Conservation (phyloP, 1,140 invertebrate species). For the Telenomus remus region DNA sequence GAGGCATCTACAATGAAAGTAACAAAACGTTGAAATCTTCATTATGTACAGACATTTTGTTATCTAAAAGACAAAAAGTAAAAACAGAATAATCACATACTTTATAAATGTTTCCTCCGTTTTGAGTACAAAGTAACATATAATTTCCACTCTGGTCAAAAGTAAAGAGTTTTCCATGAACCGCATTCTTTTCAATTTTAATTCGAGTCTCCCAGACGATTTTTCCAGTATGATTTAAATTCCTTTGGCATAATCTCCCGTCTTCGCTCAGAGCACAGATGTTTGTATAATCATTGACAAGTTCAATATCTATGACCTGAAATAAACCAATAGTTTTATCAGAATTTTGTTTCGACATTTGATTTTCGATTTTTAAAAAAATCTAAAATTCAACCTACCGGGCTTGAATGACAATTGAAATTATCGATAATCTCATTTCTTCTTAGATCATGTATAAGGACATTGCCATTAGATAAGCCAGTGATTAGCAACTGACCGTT, state of each 20-base stretch:
- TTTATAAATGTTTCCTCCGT: constrained; percentile 79
- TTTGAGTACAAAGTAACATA: constrained; percentile 78
- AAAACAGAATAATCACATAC: constrained; percentile 61
- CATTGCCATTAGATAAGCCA: constrained; percentile 79
- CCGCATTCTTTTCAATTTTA: constrained; percentile 72
- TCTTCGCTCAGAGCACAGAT: constrained; percentile 79
- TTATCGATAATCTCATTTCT: constrained; percentile 78
- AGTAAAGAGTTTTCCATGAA: constrained; percentile 76
- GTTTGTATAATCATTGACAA: constrained; percentile 77
- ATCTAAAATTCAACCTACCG: constrained; percentile 45
- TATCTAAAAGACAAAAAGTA: no score
- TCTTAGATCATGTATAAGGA: constrained; percentile 78
- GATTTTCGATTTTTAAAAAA: no score
- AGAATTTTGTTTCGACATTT: background rate
- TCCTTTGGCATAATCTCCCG: constrained; percentile 77
- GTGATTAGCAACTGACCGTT: constrained; percentile 81
- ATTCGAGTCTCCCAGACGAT: constrained; percentile 74
- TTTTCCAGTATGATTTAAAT: constrained; percentile 75
- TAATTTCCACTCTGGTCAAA: constrained; percentile 79
- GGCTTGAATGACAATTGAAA: constrained; percentile 75
- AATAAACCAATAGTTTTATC: background rate
- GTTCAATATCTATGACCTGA: constrained; percentile 75
- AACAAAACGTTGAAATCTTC: no score
- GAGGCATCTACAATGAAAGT: constrained; percentile 66
- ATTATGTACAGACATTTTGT: no score